Conservation (phyloP, 1,140 invertebrate species). For the Tribolium madens region DNA sequence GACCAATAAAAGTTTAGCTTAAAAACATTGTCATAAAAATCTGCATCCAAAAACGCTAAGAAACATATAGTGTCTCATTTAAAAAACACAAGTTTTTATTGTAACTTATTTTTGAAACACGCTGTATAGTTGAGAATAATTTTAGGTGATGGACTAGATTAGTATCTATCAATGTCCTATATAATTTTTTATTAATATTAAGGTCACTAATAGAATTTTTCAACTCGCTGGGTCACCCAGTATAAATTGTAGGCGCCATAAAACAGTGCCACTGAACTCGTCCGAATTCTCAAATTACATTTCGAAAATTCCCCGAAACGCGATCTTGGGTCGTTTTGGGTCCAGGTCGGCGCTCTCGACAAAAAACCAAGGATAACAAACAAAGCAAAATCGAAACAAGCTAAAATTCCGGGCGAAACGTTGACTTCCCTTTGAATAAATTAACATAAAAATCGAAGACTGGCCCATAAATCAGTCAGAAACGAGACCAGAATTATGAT, state of each 20-base stretch:
- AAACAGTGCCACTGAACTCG: background rate
- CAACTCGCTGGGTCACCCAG: too few relatives aligned
- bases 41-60: too few relatives aligned
- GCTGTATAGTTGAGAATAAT: too few relatives aligned
- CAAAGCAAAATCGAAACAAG: conserved; percentile 31
- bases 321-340: background rate
- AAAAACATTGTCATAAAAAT: too few relatives aligned
- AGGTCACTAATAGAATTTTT: too few relatives aligned
- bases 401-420: conserved; percentile 23
- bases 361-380: conserved; percentile 24
- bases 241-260: conserved; percentile 37
- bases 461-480: conserved; percentile 1
- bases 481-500: background rate
- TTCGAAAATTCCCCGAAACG: background rate
- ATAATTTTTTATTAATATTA: too few relatives aligned
- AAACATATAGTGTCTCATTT: too few relatives aligned
- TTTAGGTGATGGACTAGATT: too few relatives aligned
- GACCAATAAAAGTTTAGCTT: too few relatives aligned
- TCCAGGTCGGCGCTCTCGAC: conserved; percentile 1
- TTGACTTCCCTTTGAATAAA: conserved; percentile 31
- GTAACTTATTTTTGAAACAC: too few relatives aligned
- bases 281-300: background rate
- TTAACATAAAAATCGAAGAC: conserved; percentile 13
- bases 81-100: too few relatives aligned
- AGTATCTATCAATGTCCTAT: too few relatives aligned